Conservation (phyloP, 1,140 invertebrate genomes). For the Drosophila miranda region DNA sequence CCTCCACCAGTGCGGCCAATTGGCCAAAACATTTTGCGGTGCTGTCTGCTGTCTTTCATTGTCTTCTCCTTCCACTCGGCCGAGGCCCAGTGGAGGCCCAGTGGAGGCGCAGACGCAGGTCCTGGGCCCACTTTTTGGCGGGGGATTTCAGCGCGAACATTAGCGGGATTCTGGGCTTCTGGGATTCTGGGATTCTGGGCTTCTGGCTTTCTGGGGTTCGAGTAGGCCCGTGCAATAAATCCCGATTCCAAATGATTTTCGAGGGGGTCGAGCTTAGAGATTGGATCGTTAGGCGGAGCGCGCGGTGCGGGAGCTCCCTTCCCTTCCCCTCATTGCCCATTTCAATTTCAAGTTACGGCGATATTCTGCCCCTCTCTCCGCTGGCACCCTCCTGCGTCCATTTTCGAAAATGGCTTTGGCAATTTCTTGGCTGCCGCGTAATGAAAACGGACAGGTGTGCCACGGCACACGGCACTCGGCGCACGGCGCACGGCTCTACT, state of each 20-base stretch:
- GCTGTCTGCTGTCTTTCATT: conserved; percentile 11
- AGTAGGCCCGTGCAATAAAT: conserved; percentile 59
- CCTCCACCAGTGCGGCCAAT: conserved; percentile 38
- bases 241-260: conserved; percentile 73
- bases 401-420: conserved; percentile 58
- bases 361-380: conserved; percentile 8
- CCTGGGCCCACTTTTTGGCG: neutral
- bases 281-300: conserved; percentile 49
- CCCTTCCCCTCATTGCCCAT: neutral
- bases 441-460: conserved; percentile 72
- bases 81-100: too few relatives aligned
- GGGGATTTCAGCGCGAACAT: conserved; percentile 68
- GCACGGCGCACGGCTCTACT: neutral
- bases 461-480: neutral
- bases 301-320: neutral
- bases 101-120: too few relatives aligned
- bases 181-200: conserved; percentile 39
- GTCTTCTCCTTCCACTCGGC: conserved; percentile 1
- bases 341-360: conserved; percentile 76
- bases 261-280: conserved; percentile 37
- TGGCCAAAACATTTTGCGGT: conserved; percentile 57
- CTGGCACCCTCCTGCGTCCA: conserved; percentile 12
- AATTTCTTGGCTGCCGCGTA: conserved; percentile 54
- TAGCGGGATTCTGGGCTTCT: conserved; percentile 57
- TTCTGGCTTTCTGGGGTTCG: neutral